A percentile compares a stretch with the other conserved stretches of the same genome.
Conservation (phyloP, 2,888 invertebrate genomes). For the Ectemnius lituratus region DNA sequence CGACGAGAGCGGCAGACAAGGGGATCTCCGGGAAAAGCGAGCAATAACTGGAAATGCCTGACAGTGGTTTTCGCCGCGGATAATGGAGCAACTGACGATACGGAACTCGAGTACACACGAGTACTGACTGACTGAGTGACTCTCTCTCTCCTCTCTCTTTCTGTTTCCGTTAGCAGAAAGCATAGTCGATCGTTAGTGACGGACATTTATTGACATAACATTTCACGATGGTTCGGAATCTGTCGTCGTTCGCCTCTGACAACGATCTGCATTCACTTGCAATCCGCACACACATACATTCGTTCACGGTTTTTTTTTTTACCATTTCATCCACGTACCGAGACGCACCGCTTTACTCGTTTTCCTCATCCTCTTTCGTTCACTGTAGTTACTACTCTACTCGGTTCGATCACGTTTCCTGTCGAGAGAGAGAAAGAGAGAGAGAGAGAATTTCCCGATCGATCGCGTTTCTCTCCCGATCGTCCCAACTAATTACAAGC, state of each 20-base stretch:
- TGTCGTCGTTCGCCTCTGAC: constrained; percentile 26
- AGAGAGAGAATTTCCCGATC: neutral
- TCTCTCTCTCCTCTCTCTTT: no score
- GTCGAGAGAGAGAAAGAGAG: constrained; percentile 6
- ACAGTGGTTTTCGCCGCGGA: constrained; percentile 21
- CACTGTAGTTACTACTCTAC: neutral
- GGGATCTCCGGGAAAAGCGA: neutral
- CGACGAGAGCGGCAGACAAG: neutral
- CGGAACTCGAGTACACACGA: no score
- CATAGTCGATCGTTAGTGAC: constrained; percentile 4
- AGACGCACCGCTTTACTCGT: no score
- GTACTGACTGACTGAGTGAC: no score
- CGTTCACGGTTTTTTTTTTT: neutral
- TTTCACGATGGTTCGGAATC: constrained; percentile 16
- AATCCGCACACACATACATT: neutral
- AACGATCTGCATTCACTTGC: constrained; percentile 24
- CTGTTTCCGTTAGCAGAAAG: no score
- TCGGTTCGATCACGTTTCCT: constrained; percentile 1
- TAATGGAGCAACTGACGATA: constrained; percentile 41
- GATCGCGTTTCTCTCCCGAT: constrained; percentile 29
- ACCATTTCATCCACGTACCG: neutral
- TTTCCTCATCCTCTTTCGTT: constrained; percentile 6
- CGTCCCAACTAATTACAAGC: constrained; percentile 51
- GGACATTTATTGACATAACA: constrained; percentile 52
- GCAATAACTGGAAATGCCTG: constrained; percentile 11